Percentiles rank a stretch among this genome's conserved stretches.
Conservation (phyloP, 2,113 vertebrate genomes). For the Ptychochromis oligacanthus region DNA sequence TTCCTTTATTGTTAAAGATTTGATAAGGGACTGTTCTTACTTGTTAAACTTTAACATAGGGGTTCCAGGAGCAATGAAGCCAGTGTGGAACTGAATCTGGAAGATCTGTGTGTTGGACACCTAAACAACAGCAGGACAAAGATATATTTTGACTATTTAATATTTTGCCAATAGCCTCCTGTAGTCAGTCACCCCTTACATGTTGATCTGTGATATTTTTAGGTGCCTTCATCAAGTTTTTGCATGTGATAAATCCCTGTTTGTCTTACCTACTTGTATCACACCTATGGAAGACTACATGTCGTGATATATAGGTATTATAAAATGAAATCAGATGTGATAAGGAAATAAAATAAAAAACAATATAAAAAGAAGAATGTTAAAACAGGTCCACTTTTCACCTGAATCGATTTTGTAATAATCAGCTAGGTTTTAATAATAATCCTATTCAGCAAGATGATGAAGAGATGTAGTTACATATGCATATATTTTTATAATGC, state of each 20-base stretch:
- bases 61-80: conserved; percentile 92
- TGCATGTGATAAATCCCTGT: background rate
- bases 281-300: background rate
- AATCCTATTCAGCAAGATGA: background rate
- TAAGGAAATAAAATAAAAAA: background rate
- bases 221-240: background rate
- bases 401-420: background rate
- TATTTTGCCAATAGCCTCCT: background rate
- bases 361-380: background rate
- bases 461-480: background rate
- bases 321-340: background rate
- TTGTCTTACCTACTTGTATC: background rate
- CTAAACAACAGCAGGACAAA: conserved; percentile 71
- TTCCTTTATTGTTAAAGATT: background rate
- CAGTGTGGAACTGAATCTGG: conserved; percentile 98
- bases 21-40: conserved; percentile 76
- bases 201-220: background rate
- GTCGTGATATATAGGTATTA: too few species aligned
- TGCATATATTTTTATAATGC: background rate
- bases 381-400: background rate
- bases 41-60: conserved; percentile 94
- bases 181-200: background rate
- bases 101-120: conserved; percentile 98
- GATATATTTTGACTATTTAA: background rate
- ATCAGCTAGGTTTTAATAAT: background rate